A percentile compares a stretch with the other conserved stretches of the same genome.
These are phyloP conservation scores for Eudyptes chrysolophus DNA, from an alignment of 2,113 vertebrate genomes.

Conservation along the genomic window DNA sequence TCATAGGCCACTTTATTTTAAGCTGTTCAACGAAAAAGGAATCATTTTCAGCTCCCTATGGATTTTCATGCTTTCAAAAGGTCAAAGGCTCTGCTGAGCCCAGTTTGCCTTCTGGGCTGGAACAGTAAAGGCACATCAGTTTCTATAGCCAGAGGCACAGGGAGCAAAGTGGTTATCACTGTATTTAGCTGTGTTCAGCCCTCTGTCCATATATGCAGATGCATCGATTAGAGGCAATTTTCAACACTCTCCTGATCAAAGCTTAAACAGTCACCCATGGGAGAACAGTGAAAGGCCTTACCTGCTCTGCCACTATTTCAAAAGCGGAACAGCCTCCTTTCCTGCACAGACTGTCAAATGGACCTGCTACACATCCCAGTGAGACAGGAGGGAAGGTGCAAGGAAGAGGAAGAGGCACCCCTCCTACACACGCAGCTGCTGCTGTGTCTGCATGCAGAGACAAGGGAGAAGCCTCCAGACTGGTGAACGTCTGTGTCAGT, in stretches of 20 bases:
- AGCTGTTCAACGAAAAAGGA: slow-evolving; percentile 8
- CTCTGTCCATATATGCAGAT: fast-evolving
- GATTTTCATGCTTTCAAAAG: slow-evolving; percentile 43
- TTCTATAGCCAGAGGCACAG: not conserved
- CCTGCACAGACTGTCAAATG: not conserved
- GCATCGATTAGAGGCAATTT: not conserved
- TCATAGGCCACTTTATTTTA: slow-evolving; percentile 39
- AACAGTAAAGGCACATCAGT: not conserved
- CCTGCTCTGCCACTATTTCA: not conserved
- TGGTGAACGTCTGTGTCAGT: not conserved
- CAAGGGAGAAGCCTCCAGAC: not conserved
- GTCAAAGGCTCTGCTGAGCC: slow-evolving; percentile 27
- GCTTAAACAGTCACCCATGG: not conserved
- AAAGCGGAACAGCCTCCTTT: not conserved
- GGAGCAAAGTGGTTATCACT: not conserved
- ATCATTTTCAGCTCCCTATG: slow-evolving; percentile 9
- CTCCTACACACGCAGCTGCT: not conserved
- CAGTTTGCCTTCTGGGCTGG: slow-evolving; percentile 19
- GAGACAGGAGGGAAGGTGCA: not conserved
- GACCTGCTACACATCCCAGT: not conserved
- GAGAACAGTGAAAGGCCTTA: not conserved
- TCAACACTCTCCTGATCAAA: not conserved
- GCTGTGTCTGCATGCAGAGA: not conserved
- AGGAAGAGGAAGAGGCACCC: not conserved
- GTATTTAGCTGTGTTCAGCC: not conserved